These are phyloP conservation scores for Phrynosoma platyrhinos DNA, from an alignment of 2,113 vertebrate species.

Conservation along the genomic window DNA sequence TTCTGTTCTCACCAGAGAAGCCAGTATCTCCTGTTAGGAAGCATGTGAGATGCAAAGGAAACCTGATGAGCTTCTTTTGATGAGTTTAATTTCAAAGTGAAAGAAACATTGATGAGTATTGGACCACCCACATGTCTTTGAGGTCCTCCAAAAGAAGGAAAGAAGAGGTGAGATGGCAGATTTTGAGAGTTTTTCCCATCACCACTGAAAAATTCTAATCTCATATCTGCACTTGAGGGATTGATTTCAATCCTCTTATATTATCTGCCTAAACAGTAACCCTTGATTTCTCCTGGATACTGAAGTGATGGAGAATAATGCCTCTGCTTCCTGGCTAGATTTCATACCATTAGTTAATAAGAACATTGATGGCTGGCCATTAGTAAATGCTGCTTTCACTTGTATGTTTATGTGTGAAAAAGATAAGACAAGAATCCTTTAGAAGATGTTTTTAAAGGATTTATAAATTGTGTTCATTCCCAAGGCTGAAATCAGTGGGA, in stretches of 20 bases:
- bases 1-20: slow-evolving; percentile 41
- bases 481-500: not conserved
- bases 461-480: not conserved
- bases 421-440: not conserved
- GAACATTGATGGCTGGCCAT: slow-evolving; percentile 16
- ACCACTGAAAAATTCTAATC: slow-evolving; percentile 21
- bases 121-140: not conserved
- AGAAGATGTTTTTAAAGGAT: not conserved
- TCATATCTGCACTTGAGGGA: rapidly evolving
- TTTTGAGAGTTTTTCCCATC: not conserved
- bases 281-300: not conserved
- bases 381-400: slow-evolving; percentile 19
- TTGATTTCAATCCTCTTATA: slow-evolving; percentile 45
- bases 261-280: slow-evolving; percentile 47
- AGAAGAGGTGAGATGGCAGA: not conserved
- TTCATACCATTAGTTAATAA: slow-evolving; percentile 26
- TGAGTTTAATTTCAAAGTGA: not conserved
- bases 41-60: not conserved
- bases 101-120: not conserved
- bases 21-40: slow-evolving; percentile 56
- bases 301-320: not conserved
- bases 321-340: slow-evolving; percentile 3
- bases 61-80: slow-evolving; percentile 48
- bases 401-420: not conserved
- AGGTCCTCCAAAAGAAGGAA: slow-evolving; percentile 13